Conservation (phyloP, 2,888 invertebrate species). For the Folsomia manolachei region DNA sequence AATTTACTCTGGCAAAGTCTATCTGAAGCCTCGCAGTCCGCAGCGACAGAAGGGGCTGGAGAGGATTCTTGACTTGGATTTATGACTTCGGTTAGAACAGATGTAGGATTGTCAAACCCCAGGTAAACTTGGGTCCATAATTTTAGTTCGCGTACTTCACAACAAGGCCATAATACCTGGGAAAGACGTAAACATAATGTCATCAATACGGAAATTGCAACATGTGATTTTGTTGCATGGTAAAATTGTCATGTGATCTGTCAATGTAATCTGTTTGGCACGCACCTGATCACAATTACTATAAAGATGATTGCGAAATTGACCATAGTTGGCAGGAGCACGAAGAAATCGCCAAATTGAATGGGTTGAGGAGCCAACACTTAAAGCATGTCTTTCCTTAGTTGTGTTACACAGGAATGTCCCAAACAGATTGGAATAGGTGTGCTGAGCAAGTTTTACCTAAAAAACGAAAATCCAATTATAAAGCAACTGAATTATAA, state of each 20-base stretch:
- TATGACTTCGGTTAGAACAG: conserved; percentile 53
- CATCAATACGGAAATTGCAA: too few relatives aligned
- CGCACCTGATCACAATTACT: conserved; percentile 59
- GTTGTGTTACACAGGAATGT: conserved; percentile 90
- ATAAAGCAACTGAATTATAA: conserved; percentile 12
- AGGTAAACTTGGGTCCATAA: conserved; percentile 85
- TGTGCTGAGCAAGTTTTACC: conserved; percentile 93
- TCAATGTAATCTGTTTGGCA: too few relatives aligned
- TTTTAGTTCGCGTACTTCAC: conserved; percentile 74
- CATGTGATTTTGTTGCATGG: too few relatives aligned
- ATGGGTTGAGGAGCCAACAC: conserved; percentile 68
- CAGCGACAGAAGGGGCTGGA: conserved; percentile 46
- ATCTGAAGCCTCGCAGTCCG: conserved; percentile 40
- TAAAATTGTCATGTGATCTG: too few relatives aligned
- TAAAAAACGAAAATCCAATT: conserved; percentile 55
- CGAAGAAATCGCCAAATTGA: conserved; percentile 86
- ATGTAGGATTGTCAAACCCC: conserved; percentile 55
- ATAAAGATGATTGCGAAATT: conserved; percentile 85
- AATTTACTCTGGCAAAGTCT: conserved; percentile 49
- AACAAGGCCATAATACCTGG: conserved; percentile 84
- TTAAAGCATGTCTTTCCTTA: conserved; percentile 67
- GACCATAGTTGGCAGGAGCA: conserved; percentile 58
- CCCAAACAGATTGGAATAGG: conserved; percentile 93
- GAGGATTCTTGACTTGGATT: conserved; percentile 54
- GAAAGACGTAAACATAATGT: background rate